Evolutionary conservation across 2,888 invertebrate species (phyloP), one percentile per base, ranked within the genome.

Genomic region (Lasius fuliginosus): DNA sequence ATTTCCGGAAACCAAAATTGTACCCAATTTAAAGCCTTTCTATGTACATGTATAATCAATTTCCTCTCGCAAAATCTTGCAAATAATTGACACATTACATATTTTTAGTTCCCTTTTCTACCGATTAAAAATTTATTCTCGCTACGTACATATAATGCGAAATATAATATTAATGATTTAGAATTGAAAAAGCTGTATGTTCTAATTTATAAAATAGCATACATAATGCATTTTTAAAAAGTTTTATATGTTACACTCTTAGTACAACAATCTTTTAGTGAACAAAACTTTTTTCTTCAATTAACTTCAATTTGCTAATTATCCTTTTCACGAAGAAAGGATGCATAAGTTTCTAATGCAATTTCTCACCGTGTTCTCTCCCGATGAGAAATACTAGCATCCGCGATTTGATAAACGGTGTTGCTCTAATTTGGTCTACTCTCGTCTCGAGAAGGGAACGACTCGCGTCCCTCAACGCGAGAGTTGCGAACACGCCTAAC

Each of bases 401-500:
- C 15, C 53, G 12, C 69, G 77, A 77, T 56, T 68, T 40, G 77
- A 77, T 68, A 68, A 69, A 77, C 69, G 69, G 56, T 27, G 77
- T 58, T 69, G 77, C 77, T 33, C 77, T 58, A 79, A 79, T 79
- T 79, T 42, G 56, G 69, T 71, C 58, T 23, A 71, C 53, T 71
- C 79, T 71, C 69, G 71, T 49, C 76, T 68, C 71, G 30, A 42
- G 58, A 33, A 23, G 56, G 36, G 23, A 56, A 36, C 56, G 15
- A 71, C n/a, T 53, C 30, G 42, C 58, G 79, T 71, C 71, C 33
- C 71, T 42, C 71, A 46, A 71, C 77, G 58, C 49, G 30, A 60
- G 71, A 60, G 46, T 71, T 71, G 79, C 79, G 71, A 64, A 42
- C 33, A 30, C 18, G 82, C 56, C 53, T 76, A 83, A 74, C 71